Conservation (phyloP, 2,888 invertebrate species). For the Archips xylosteana region DNA sequence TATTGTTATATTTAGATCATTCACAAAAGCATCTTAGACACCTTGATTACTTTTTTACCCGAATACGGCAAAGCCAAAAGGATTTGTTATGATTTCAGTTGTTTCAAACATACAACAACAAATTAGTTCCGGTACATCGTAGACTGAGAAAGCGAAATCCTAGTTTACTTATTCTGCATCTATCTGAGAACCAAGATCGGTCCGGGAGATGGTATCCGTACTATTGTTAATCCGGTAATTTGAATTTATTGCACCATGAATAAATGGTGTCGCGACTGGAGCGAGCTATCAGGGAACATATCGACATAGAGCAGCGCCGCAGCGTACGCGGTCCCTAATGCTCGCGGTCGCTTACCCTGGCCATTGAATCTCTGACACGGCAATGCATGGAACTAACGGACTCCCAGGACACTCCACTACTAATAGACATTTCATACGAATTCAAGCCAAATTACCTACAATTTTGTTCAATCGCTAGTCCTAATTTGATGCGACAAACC, state of each 20-base stretch:
- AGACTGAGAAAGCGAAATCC: slow-evolving; percentile 55
- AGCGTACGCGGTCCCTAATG: slow-evolving; percentile 18
- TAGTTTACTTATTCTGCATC: slow-evolving; percentile 56
- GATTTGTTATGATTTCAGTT: no score
- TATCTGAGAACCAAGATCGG: slow-evolving; percentile 68
- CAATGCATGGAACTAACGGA: slow-evolving; percentile 53
- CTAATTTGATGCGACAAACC: slow-evolving; percentile 41
- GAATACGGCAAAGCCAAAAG: no score
- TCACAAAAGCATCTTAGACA: not conserved
- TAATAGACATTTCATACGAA: slow-evolving; percentile 28
- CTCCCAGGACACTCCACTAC: slow-evolving; percentile 21
- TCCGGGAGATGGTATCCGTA: slow-evolving; percentile 77
- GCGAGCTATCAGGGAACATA: slow-evolving; percentile 76
- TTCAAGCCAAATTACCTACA: slow-evolving; percentile 37
- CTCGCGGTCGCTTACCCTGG: slow-evolving; percentile 36
- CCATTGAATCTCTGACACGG: slow-evolving; percentile 60
- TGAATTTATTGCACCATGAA: slow-evolving; percentile 85
- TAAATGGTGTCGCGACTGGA: slow-evolving; percentile 75
- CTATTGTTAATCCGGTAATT: slow-evolving; percentile 86
- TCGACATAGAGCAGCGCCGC: slow-evolving; percentile 63
- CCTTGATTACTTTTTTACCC: no score
- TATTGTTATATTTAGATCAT: slow-evolving; percentile 5
- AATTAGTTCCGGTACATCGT: slow-evolving; percentile 16
- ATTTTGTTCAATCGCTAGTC: slow-evolving; percentile 43
- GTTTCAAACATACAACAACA: not conserved